Evolutionary conservation across 2,113 vertebrate species (phyloP).

Genomic region (Cephalophus harveyi): DNA sequence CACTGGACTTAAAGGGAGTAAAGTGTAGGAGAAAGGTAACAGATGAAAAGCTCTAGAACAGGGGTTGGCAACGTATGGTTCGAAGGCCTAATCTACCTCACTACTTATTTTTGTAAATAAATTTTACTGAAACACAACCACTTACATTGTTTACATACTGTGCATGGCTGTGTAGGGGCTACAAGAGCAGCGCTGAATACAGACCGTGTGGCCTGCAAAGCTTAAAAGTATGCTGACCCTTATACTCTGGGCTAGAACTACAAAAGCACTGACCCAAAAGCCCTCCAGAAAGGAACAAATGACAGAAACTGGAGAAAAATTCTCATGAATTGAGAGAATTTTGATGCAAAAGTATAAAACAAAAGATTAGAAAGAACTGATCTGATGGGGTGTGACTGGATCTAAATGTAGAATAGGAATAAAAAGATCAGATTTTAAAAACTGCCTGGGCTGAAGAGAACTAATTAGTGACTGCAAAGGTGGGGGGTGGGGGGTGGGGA

Average conservation of each 20-base stretch:
- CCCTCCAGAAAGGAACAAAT: not conserved
- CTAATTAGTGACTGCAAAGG: not conserved
- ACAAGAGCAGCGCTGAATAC: not conserved
- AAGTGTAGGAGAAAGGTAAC: not conserved
- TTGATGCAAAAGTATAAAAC: not conserved
- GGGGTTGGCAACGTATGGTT: not conserved
- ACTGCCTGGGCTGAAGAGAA: not conserved
- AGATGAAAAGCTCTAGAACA: not conserved
- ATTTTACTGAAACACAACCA: not conserved
- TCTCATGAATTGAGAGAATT: not conserved
- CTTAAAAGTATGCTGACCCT: not conserved
- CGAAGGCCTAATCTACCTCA: not conserved
- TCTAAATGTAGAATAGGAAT: not conserved
- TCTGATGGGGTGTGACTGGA: not conserved
- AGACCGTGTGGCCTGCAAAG: fast-evolving
- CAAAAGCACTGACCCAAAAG: not conserved
- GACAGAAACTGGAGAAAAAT: not conserved
- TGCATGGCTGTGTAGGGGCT: not conserved
- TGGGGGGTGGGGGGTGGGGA: fast-evolving
- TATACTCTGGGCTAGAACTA: not conserved
- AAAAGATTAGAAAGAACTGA: not conserved
- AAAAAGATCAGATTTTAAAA: not conserved
- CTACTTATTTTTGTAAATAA: not conserved
- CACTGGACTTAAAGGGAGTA: not conserved
- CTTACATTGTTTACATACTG: not conserved